phyloP scores from a whole-genome alignment of 1,140 invertebrate genomes.

The Venustaconcha ellipsiformis region DNA sequence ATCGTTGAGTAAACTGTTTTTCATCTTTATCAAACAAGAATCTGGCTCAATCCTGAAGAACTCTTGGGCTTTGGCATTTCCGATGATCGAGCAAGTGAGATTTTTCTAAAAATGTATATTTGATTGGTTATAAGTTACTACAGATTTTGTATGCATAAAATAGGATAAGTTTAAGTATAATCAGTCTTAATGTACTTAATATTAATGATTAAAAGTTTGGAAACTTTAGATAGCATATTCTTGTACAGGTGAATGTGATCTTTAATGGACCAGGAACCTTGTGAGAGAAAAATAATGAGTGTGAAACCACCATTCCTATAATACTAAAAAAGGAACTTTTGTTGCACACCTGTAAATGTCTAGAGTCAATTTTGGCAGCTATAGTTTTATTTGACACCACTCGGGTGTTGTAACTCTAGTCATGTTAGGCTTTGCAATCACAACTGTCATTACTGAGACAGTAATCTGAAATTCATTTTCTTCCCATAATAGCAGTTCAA shows the following conservation, averaged over 20 bases:
- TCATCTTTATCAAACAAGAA: constrained; percentile 52
- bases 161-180: neutral
- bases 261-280: neutral
- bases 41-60: constrained; percentile 51
- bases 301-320: no score
- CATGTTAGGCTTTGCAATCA: no score
- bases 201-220: neutral
- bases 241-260: no score
- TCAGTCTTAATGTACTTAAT: neutral
- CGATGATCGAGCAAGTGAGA: constrained; percentile 48
- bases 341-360: no score
- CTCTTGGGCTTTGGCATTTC: constrained; percentile 47
- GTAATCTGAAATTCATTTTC: no score
- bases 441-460: no score
- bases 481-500: no score
- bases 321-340: no score
- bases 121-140: neutral
- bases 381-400: no score
- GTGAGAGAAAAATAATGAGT: no score
- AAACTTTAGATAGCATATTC: neutral
- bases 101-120: constrained; percentile 35
- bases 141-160: neutral
- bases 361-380: no score
- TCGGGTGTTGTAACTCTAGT: no score
- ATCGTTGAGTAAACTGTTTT: constrained; percentile 45